Base-by-base conservation (phyloP, 2,113 vertebrate species). In the Centropristis striata region DNA sequence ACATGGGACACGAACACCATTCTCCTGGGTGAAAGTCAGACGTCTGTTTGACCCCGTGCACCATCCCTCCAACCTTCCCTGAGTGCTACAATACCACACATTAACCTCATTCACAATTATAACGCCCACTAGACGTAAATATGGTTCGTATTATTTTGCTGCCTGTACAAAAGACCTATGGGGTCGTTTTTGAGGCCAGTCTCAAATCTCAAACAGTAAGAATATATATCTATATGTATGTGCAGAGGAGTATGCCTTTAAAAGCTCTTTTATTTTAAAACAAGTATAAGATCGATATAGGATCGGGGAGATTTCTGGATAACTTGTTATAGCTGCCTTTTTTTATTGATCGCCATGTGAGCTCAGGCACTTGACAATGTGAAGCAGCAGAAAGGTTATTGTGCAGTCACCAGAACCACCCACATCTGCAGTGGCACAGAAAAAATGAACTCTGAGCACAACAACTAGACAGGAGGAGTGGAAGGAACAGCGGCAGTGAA, bases 381-480 rank as follows among this genome's bases (percentile, higher is more conserved):
- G 84, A 84, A 78, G 81, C 79, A 58, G 73, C 16, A 57, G 83
- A 84, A 88, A 88, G 90, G 93, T 92, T 91, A 92, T 72, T 91
- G 90, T 90, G 92, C 90, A 92, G 92, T 89, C 90, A 88, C 88
- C 86, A 83, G 86, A 93, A 91, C 90, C 93, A 88, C 90, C 92
- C 88, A 93, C 92, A 89, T 85, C 83, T 85, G 88, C 90, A 90
- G 85, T 85, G 87, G 87, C 88, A 86, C 77, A 80, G 82, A 83
- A 78, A 50, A 86, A 84, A 90, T 76, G 69, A 86, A 92, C 85
- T 81, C 67, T 2, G 36, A 77, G 44, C 80, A 67, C 23, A 81
- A 42, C 73, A 81, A 81, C 60, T 41, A 78, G 36, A 72, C 49
- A 53, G 59, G 59, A 53, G 59, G 59, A 70, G 58, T 47, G 49